Evolutionary conservation across 2,113 vertebrate genomes (phyloP), one percentile per base, ranked within the genome.

Genomic region (Lepus timidus): DNA sequence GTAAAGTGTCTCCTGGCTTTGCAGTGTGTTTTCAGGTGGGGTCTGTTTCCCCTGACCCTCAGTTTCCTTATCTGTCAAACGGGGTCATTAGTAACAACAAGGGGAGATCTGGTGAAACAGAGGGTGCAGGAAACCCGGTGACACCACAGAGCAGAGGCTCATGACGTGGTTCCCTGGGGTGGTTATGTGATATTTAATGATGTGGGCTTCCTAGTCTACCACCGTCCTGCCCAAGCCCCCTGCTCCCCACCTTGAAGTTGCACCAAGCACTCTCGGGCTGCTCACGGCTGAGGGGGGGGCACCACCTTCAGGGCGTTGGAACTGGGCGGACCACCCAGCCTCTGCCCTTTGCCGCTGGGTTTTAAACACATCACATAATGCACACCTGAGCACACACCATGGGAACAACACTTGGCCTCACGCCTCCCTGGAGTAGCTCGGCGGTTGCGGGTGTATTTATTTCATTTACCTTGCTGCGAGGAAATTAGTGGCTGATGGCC

Each of bases 381-480:
- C 71, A 5, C 4, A 3, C 87, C 55, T 10, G 11, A 0, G 67
- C 16, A n/a, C 19, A 33, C 4, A 17, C 84, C 85, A 52, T 81
- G 90, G 95, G 84, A 91, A 87, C 92, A 58, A 25, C 23, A 27
- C 92, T 86, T 87, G 95, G 93, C 22, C 27, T 3, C 3, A 4
- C 52, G 65, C 84, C 95, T 95, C 89, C 1, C 1, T 36, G 9
- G 6, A 85, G 80, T 9, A 31, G 89, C 29, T 71, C 55, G 12
- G 65, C 10, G 23, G 44, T 25, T 82, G 73, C 0, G 16, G 64
- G 65, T 61, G 36, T 83, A 8, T 90, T 83, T 93, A 70, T 76
- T 87, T 85, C 61, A 74, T 75, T 96, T 91, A 91, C 92, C 91
- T 97, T 55, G 91, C 88, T 86, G 52, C 1, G 9, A 86, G 92